These are phyloP conservation scores for Delia radicum DNA, from an alignment of 1,140 invertebrate species.

Conservation along the genomic window DNA sequence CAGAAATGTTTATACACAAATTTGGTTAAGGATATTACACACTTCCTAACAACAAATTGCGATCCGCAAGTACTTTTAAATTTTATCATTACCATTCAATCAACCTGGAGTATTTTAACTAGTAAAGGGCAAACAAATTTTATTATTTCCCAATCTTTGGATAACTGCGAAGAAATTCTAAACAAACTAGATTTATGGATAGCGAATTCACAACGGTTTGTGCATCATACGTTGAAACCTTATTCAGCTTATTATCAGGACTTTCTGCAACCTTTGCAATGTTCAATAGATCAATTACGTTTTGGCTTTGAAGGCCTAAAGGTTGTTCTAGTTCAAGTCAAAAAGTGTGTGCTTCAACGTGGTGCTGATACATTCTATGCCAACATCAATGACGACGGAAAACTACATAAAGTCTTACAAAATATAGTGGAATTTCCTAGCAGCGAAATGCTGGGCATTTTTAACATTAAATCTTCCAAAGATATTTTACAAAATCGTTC, in stretches of 20 bases:
- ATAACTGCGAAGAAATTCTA: constrained; percentile 31
- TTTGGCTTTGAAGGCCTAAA: constrained; percentile 46
- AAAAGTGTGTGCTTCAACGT: not conserved
- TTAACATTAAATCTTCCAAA: constrained; percentile 14
- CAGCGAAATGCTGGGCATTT: constrained; percentile 33
- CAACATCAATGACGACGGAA: constrained; percentile 30
- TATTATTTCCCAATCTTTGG: not conserved
- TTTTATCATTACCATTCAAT: constrained; percentile 29
- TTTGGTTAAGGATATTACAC: constrained; percentile 53
- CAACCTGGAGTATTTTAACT: constrained; percentile 31
- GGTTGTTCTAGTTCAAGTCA: constrained; percentile 33
- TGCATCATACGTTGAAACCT: constrained; percentile 40
- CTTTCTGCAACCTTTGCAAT: constrained; percentile 48
- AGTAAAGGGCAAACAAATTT: not conserved
- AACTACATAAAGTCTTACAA: constrained; percentile 34
- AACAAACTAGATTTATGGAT: constrained; percentile 50
- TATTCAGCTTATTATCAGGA: constrained; percentile 49
- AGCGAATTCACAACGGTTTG: constrained; percentile 46
- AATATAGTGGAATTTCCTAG: constrained; percentile 45
- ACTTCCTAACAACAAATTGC: constrained; percentile 47
- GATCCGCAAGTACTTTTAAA: constrained; percentile 35
- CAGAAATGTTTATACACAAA: constrained; percentile 59
- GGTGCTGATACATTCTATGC: too few species aligned
- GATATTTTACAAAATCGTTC: constrained; percentile 25
- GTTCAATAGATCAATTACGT: constrained; percentile 39